These are phyloP conservation scores for Coregonus suidteri DNA, from an alignment of 2,797 vertebrate species.

Conservation along the genomic window DNA sequence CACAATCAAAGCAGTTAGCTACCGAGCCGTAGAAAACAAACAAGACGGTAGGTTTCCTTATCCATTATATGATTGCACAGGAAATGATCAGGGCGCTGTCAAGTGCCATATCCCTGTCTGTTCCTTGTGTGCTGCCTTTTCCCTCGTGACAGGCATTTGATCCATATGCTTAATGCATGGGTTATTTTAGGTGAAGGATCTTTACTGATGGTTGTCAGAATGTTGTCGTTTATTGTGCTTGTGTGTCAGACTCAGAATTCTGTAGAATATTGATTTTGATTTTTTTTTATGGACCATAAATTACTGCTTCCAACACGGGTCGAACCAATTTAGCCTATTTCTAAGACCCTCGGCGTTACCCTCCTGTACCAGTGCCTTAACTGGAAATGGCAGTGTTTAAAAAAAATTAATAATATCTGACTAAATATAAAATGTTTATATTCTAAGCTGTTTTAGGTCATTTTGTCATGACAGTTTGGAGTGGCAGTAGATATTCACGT, in stretches of 20 bases:
- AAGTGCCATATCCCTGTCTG: background rate
- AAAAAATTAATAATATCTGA: no score
- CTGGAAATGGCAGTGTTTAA: no score
- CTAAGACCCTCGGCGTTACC: no score
- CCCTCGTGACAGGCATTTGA: background rate
- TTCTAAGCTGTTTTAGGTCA: background rate
- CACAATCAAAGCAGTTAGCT: background rate
- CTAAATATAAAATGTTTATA: no score
- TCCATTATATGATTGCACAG: background rate
- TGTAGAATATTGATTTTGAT: no score
- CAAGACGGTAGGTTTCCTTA: constrained; percentile 8
- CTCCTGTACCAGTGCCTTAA: no score
- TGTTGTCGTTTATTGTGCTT: background rate
- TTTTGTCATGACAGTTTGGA: background rate
- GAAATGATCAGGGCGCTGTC: background rate
- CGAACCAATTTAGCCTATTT: no score
- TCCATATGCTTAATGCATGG: background rate
- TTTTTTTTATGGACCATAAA: no score
- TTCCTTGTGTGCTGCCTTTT: background rate
- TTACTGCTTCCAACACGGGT: no score
- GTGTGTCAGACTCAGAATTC: no score
- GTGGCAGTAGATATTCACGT: background rate
- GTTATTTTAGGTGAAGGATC: background rate
- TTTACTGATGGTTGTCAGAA: background rate
- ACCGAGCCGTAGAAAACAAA: background rate